phyloP scores from a whole-genome alignment of 35 echinoderm and acorn worm genomes.

The Ophioderma brevispina region DNA sequence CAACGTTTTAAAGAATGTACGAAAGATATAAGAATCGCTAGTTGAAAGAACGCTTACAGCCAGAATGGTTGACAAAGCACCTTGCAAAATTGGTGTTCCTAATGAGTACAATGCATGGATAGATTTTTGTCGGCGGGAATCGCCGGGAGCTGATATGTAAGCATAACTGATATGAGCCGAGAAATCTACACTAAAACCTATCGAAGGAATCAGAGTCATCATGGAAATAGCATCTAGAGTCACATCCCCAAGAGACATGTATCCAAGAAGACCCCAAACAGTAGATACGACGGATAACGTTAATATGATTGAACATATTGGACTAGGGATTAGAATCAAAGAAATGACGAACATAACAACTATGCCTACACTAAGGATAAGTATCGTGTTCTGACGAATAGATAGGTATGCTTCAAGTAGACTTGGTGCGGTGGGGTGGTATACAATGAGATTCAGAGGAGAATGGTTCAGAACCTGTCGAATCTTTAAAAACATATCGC shows the following conservation, averaged over 20 bases:
- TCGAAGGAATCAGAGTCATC: conserved; percentile 67
- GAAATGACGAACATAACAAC: conserved; percentile 72
- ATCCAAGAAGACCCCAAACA: conserved; percentile 61
- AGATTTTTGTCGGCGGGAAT: neutral
- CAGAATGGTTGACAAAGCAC: conserved; percentile 59
- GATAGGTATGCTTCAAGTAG: neutral
- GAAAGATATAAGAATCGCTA: conserved; percentile 32
- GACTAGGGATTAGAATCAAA: conserved; percentile 73
- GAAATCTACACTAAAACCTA: conserved; percentile 68
- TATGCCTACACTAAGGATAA: conserved; percentile 39
- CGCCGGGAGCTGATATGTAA: neutral
- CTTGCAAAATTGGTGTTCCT: conserved; percentile 64
- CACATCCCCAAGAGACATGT: conserved; percentile 81
- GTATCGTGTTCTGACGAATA: conserved; percentile 13
- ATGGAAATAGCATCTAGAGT: conserved; percentile 76
- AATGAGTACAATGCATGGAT: conserved; percentile 34
- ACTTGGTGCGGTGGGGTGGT: neutral
- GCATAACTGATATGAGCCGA: conserved; percentile 80
- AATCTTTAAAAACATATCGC: neutral
- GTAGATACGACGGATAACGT: conserved; percentile 69
- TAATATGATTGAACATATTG: conserved; percentile 65
- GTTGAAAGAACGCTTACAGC: conserved; percentile 16
- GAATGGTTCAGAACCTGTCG: neutral
- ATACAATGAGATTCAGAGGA: neutral
- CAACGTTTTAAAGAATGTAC: conserved; percentile 62